These are phyloP conservation scores for Psittacula echo DNA, from an alignment of 2,797 vertebrate species.

Conservation along the genomic window DNA sequence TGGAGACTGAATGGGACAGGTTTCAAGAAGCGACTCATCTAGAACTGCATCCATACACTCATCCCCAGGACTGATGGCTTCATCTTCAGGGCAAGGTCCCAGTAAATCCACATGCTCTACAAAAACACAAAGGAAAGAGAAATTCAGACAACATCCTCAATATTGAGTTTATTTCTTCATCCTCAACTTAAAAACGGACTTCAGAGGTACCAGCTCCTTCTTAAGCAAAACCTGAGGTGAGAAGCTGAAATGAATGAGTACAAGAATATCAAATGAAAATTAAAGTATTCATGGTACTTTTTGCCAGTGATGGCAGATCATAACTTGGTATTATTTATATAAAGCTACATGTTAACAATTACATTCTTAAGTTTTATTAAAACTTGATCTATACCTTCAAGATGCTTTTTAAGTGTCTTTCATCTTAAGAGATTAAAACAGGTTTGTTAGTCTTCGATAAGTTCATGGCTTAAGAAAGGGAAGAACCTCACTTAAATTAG, in stretches of 20 bases:
- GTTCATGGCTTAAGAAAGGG: background rate
- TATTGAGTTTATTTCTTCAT: background rate
- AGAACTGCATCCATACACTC: slow-evolving; percentile 91
- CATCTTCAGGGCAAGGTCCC: slow-evolving; percentile 91
- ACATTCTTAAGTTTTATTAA: background rate
- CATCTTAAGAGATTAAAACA: background rate
- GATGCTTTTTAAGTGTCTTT: background rate
- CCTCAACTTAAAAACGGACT: background rate
- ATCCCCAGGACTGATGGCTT: slow-evolving; percentile 88
- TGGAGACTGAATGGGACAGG: slow-evolving; percentile 94
- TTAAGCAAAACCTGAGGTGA: background rate
- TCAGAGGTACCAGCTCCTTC: background rate
- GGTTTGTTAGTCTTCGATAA: background rate
- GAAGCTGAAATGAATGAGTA: background rate
- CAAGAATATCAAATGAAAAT: background rate
- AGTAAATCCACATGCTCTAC: slow-evolving; percentile 91
- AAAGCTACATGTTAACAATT: background rate
- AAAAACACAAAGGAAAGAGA: background rate
- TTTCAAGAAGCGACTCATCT: slow-evolving; percentile 94
- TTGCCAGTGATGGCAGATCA: background rate
- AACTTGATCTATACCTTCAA: background rate
- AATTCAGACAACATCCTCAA: background rate
- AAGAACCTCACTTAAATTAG: background rate
- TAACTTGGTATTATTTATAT: background rate
- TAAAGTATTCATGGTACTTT: background rate